Evolutionary conservation across 2,888 invertebrate species (phyloP), one percentile per base, ranked within the genome.

Genomic region (Chorisops tibialis): DNA sequence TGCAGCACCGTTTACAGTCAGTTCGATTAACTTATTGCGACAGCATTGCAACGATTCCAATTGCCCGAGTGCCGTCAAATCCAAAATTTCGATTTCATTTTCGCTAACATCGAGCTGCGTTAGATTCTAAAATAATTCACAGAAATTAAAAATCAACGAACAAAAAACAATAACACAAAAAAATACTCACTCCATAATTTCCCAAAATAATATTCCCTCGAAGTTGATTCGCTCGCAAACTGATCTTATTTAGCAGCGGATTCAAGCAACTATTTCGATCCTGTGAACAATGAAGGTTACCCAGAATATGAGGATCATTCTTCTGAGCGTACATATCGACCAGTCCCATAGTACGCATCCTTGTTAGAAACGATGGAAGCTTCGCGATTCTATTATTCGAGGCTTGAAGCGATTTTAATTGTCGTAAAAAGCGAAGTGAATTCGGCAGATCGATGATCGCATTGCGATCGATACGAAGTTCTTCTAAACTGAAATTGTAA

Each of bases 151-250:
- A 30, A 16, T 35, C n/a, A 18, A 11, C 30, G 9, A 14, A 41
- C 7, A 30, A 5, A 9, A 5, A 30, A 30, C 30, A 30, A 30
- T 1, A 30, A 7, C 30, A 9, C 30, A 30, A 7, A n/a, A n/a
- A n/a, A n/a, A 62, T 63, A 79, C 83, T 83, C 81, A 91, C 91
- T 75, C 89, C 90, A 77, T 91, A 91, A 75, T 91, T 91, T 61
- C 90, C 91, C 56, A 92, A 83, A 68, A 91, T 87, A 66, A 92
- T 91, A 78, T 87, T 90, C 61, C 91, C 91, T 76, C 91, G 90
- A 24, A 91, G 79, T 67, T 87, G 84, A 76, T 91, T 91, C 66
- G 88, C 85, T 59, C 89, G 81, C 41, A 91, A 79, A 73, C 89
- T 90, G n/a, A 91, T 85, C 67, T 84, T 87, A 38, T 87, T 87